Percentiles rank a stretch among this genome's conserved stretches.
phyloP scores from a whole-genome alignment of 2,888 invertebrate genomes.

The Drosophila multiciliata region DNA sequence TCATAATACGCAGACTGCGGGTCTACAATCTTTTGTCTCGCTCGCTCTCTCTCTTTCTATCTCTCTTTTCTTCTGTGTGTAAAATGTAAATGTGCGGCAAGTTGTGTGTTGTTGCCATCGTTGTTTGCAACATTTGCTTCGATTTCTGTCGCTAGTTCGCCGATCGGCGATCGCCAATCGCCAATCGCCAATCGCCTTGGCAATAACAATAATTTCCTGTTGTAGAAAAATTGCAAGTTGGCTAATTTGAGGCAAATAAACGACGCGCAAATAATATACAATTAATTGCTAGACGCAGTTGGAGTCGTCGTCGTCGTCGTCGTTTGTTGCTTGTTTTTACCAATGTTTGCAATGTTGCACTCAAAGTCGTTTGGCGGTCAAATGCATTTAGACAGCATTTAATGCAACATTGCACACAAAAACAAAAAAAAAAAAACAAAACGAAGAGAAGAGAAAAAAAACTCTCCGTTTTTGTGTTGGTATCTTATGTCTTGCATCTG shows the following conservation, averaged over 20 bases:
- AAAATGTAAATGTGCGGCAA: constrained; percentile 47
- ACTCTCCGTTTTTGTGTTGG: constrained; percentile 38
- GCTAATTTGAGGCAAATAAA: constrained; percentile 79
- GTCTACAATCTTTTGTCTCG: constrained; percentile 7
- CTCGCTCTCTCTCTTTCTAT: constrained; percentile 7
- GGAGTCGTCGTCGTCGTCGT: constrained; percentile 29
- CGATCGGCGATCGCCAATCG: constrained; percentile 28
- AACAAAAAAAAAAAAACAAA: background rate
- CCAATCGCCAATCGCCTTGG: constrained; percentile 49
- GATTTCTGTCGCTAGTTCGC: constrained; percentile 42
- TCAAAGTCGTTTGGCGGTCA: constrained; percentile 57
- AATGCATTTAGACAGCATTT: constrained; percentile 51
- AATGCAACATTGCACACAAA: constrained; percentile 42
- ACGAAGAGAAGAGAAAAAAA: background rate
- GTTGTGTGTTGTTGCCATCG: constrained; percentile 14
- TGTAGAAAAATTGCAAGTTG: constrained; percentile 77
- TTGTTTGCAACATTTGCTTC: constrained; percentile 22
- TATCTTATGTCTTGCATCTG: constrained; percentile 34
- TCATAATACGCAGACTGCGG: constrained; percentile 20
- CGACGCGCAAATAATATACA: constrained; percentile 79
- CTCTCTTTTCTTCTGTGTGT: constrained; percentile 4
- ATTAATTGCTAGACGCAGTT: constrained; percentile 71
- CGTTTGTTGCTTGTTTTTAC: constrained; percentile 10
- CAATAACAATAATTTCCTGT: constrained; percentile 75
- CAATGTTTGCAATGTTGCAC: constrained; percentile 40